Conservation (phyloP, 2,888 invertebrate species). For the Peribatodes rhomboidaria region DNA sequence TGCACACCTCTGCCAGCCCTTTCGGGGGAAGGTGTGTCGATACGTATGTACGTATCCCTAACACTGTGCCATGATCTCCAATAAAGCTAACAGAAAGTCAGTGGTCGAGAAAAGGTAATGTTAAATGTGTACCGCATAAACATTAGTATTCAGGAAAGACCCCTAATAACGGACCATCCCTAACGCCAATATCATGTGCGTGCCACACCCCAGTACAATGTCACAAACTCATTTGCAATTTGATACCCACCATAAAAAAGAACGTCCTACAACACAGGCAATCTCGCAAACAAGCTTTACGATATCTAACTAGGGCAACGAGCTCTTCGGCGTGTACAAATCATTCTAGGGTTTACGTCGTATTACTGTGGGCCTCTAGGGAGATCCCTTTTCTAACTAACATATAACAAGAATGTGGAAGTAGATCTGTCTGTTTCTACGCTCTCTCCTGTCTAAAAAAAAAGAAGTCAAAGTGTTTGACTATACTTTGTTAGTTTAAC, state of each 20-base stretch:
- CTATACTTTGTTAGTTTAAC: no score
- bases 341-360: slow-evolving; percentile 11
- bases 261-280: neutral
- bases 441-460: no score
- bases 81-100: no score
- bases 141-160: neutral
- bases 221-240: slow-evolving; percentile 18
- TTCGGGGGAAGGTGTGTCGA: no score
- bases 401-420: neutral
- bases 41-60: no score
- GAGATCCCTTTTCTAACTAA: neutral
- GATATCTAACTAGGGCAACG: slow-evolving; percentile 31
- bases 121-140: neutral
- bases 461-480: no score
- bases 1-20: no score
- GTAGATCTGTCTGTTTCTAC: neutral
- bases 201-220: neutral
- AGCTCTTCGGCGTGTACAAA: slow-evolving; percentile 9
- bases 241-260: slow-evolving; percentile 23
- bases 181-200: neutral
- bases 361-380: neutral
- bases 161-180: neutral
- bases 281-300: slow-evolving; percentile 27
- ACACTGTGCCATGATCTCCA: neutral
- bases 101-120: no score